phyloP scores from a whole-genome alignment of 2,888 invertebrate genomes.

The Chrysina gloriosa region DNA sequence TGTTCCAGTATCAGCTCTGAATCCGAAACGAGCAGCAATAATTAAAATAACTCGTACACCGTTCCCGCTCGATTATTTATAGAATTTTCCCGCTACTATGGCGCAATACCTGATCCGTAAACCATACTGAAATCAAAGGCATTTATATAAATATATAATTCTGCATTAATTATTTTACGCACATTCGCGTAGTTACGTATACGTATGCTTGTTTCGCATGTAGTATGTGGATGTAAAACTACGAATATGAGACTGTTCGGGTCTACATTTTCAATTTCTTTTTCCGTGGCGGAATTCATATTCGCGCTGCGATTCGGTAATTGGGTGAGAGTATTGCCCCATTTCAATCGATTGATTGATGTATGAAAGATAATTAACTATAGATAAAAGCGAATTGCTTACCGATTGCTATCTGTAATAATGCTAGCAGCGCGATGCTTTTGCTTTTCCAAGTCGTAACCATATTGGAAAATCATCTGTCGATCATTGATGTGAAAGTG shows the following conservation, averaged over 20 bases:
- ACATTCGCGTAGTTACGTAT: not conserved
- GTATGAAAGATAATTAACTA: not conserved
- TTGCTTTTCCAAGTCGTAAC: not conserved
- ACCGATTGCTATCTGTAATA: constrained; percentile 16
- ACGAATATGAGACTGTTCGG: not conserved
- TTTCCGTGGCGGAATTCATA: not conserved
- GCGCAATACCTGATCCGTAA: not conserved
- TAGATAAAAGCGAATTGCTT: too few species aligned
- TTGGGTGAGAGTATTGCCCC: constrained; percentile 2
- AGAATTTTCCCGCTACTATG: not conserved
- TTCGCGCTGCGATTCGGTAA: constrained; percentile 3
- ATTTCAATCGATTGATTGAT: not conserved
- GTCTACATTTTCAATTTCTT: constrained; percentile 8
- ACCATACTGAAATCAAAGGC: not conserved
- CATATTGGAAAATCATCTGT: constrained; percentile 30
- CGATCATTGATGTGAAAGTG: constrained; percentile 14
- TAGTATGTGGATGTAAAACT: not conserved
- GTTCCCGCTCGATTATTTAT: not conserved
- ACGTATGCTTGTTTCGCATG: not conserved
- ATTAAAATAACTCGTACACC: not conserved
- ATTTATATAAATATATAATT: constrained; percentile 4
- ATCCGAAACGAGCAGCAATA: not conserved
- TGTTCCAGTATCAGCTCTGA: too few species aligned
- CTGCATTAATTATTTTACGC: not conserved
- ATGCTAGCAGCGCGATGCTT: not conserved